Evolutionary conservation across 2,888 invertebrate species (phyloP), one percentile per base, ranked within the genome.

Genomic region (Xestoiulus laeticollis): DNA sequence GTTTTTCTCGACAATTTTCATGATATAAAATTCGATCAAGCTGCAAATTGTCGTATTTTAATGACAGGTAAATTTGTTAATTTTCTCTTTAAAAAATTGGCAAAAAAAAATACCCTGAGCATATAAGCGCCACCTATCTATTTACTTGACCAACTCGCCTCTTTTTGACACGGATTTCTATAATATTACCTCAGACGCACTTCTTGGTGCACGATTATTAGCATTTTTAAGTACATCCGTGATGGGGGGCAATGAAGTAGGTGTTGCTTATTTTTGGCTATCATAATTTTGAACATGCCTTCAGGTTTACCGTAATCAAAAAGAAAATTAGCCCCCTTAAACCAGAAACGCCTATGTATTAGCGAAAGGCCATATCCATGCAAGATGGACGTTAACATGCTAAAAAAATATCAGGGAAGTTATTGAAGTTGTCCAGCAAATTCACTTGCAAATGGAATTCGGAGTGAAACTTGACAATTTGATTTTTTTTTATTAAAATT

Each of bases 281-380:
- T 68, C 68, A 68, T 68, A 68, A 68, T 68, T 68, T 68, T 26
- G 26, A 68, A 78, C 30, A 78, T 78, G 78, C 78, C 78, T 78
- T 78, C 78, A 78, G 78, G 78, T 78, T 78, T 78, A 78, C 78
- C 78, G 78, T 78, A 78, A 78, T 78, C 78, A 30, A 78, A 78
- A 78, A 78, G 78, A 32, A 78, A 78, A 78, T 78, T 78, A 78
- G 78, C 30, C 30, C 78, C 30, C 68, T 30, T 78, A 78, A 78
- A 78, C 78, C 26, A 78, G 78, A 78, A 78, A 78, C 78, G 78
- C 78, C 78, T 78, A 12, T 68, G 78, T 78, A 30, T 78, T 78
- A 78, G 30, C 0, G 78, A 78, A 68, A 10, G 26, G 68, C 16
- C 38, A 38, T 38, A 38, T 38, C 38, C 38, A 38, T 38, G n/a